Base-by-base conservation (phyloP, 2,888 invertebrate species). In the Reticulitermes lucifugus region DNA sequence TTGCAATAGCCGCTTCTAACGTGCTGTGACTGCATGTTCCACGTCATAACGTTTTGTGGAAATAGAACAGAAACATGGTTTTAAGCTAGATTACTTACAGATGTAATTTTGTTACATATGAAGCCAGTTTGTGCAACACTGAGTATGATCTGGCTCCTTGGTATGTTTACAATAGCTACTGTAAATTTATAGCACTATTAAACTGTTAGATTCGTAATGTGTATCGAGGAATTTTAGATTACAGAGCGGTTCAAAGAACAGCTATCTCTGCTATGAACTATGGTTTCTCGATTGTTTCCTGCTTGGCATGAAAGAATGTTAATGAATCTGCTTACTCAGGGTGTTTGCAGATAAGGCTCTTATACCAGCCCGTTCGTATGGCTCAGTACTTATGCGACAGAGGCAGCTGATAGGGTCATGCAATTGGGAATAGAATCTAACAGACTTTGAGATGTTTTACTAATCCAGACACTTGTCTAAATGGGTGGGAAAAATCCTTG, bases 11-110 rank as follows among this genome's bases (percentile, higher is more conserved):
- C 43, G 55, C 59, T 79, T 12, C 84, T 77, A 84, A 84, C 60
- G 84, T 84, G 25, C n/a, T 55, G 43, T 84, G 84, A 84, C 84
- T 59, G 59, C 79, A 60, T 60, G 84, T 84, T 79, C 84, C 84
- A 84, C 84, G 60, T 84, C 84, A 84, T 84, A 84, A 60, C 79
- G 5, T 77, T 35, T 41, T 35, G 14, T 6, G 41, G 10, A 41
- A 73, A 29, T 71, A 71, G 35, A 71, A 71, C 71, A 71, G 25
- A 73, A 73, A 73, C n/a, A 29, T 35, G 22, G 4, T 41, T 46
- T n/a, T 77, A 22, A 18, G 21, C 77, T 46, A 35, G 22, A 41
- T 51, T 77, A 43, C 46, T 77, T 77, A 77, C n/a, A 41, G n/a
- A 65, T 10, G 25, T 25, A 65, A 65, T 25, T 65, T 5, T 65